Conservation (phyloP, 2,797 vertebrate genomes). For the Semotilus atromaculatus region DNA sequence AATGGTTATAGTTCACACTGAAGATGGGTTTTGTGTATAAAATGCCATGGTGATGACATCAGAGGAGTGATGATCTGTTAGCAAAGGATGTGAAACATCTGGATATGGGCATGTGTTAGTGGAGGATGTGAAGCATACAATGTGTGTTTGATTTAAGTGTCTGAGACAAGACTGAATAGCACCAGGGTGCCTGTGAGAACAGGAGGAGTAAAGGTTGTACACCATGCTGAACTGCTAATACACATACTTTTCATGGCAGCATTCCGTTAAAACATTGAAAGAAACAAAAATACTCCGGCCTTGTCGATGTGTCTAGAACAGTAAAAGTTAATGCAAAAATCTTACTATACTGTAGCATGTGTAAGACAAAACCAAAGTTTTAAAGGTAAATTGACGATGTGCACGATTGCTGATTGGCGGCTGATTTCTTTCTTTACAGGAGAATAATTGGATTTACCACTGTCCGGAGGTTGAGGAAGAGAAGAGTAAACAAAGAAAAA, state of each 20-base stretch:
- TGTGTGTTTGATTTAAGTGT: constrained; percentile 38
- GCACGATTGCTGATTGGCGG: background rate
- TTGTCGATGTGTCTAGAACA: background rate
- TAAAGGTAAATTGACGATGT: background rate
- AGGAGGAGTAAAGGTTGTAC: constrained; percentile 16
- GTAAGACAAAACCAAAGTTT: background rate
- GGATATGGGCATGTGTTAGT: constrained; percentile 15
- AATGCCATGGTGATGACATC: constrained; percentile 27
- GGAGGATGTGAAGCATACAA: constrained; percentile 7
- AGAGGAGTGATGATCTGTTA: background rate
- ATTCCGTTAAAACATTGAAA: background rate
- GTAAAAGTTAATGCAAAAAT: background rate
- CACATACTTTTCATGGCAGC: constrained; percentile 3
- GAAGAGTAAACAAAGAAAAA: background rate
- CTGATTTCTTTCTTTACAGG: constrained; percentile 30
- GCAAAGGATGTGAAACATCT: constrained; percentile 29
- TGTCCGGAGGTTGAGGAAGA: background rate
- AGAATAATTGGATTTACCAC: constrained; percentile 1
- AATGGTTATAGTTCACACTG: background rate
- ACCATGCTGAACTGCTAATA: constrained; percentile 20
- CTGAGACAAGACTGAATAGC: constrained; percentile 17
- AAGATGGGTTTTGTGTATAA: constrained; percentile 25
- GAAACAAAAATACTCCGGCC: background rate
- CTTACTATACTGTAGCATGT: background rate
- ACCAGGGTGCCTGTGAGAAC: constrained; percentile 17